Evolutionary conservation across 37 sponge, comb jelly and placozoan genomes (phyloP), one percentile per base, ranked within the genome.

Genomic region (Cliona cf. orientalis): DNA sequence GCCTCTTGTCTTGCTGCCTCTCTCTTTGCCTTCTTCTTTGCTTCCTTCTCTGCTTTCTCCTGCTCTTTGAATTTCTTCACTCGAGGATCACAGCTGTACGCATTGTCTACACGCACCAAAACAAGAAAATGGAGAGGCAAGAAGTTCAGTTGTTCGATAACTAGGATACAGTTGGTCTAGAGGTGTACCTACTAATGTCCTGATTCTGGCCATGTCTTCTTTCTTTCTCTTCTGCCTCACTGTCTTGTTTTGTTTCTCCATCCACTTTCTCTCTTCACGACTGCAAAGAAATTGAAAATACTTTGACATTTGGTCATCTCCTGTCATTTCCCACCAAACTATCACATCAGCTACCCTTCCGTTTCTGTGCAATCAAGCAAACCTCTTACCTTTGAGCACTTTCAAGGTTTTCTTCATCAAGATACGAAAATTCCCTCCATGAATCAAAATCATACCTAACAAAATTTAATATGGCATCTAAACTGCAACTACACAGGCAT

Each of bases 351-450:
- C n/a, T n/a, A n/a, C n/a, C n/a, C n/a, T n/a, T n/a, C n/a, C n/a
- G n/a, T n/a, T n/a, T n/a, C n/a, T n/a, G n/a, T n/a, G 26, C 5
- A 31, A 45, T n/a, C 17, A 21, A 43, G 3, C 7, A 0, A 0
- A n/a, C 60, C 89, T n/a, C n/a, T 66, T 75, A 93, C 89, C 79
- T 76, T 73, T 98, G 97, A 40, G 94, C 99, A 45, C 96, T 98
- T 58, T 96, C 92, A 14, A 69, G 64, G 29, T 93, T 91, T 66
- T 98, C 97, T 61, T 98, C 90, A 72, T 98, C 99, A 1, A 90
- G 78, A 56, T 94, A 98, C 0, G 99, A 98, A 43, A 94, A 98
- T 44, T 98, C 99, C 57, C 99, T 84, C 99, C 99, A 98, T 23
- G 95, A 91, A 23, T 91, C 84, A 78, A 98, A 96, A n/a, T 80